Evolutionary conservation across 1,140 invertebrate species (phyloP), one percentile per base, ranked within the genome.

Genomic region (Ephestia elutella): DNA sequence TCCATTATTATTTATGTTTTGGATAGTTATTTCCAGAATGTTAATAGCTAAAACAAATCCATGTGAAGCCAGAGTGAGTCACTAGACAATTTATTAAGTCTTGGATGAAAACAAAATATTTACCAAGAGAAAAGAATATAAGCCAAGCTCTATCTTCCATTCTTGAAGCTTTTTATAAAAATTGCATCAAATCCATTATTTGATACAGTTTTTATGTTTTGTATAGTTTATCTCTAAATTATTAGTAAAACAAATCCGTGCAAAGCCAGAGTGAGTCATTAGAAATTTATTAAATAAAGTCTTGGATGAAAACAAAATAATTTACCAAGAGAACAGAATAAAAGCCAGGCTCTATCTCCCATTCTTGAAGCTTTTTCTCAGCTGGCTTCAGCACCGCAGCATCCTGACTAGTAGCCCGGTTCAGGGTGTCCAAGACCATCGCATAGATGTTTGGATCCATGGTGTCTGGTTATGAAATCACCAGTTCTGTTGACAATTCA

Each of bases 121-220:
- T 91, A 96, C 95, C 81, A 94, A 90, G 72, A 98, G 89, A 48
- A 94, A 91, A 63, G 93, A 93, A 87, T 98, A 97, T 84, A 97
- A 98, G 59, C 96, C 96, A 50, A 93, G 92, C 79, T 95, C 92
- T 44, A 90, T 93, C 90, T 98, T 96, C 95, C 96, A 97, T 89
- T 94, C 92, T 75, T 93, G 92, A 9, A 99, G 90, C 71, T 95
- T 95, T 62, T 92, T n/a, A n/a, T n/a, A n/a, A n/a, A n/a, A n/a
- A n/a, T n/a, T n/a, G n/a, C n/a, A n/a, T n/a, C n/a, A n/a, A n/a
- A n/a, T n/a, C n/a, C n/a, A n/a, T n/a, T n/a, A n/a, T n/a, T n/a
- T n/a, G n/a, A n/a, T n/a, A n/a, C n/a, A n/a, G n/a, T n/a, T n/a
- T n/a, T n/a, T n/a, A n/a, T n/a, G n/a, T n/a, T n/a, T n/a, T n/a